Evolutionary conservation across 2,888 invertebrate species (phyloP), one percentile per base, ranked within the genome.

Genomic region (Heliconius charithonia): DNA sequence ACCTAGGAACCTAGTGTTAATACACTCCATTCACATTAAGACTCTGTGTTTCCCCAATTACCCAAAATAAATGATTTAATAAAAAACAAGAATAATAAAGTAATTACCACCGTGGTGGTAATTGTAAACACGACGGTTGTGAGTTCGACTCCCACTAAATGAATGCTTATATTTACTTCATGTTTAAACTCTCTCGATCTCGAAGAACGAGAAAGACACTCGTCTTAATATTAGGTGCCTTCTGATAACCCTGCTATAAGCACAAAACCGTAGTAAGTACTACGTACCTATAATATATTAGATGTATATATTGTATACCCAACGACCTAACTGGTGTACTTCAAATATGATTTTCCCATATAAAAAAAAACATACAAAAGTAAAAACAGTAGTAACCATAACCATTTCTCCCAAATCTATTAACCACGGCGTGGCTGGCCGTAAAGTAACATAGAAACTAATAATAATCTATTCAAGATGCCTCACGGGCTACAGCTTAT

Each of bases 401-500:
- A 70, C 7, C 19, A 51, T 19, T 10, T 71, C 27, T 56, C 27
- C 22, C 3, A 71, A 56, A 71, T 56, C 51, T 22, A 71, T 51
- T 71, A 71, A 29, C 12, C 69, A 25, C 25, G 7, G 76, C 63
- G 67, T 77, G 71, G 75, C 73, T 77, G 75, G 69, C 32, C 75
- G 80, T 83, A 81, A 83, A 82, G 77, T 82, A 83, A 79, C 81
- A 77, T 75, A 81, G 79, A 16, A 16, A 51, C 19, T 51, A 51
- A 83, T 83, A 83, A 83, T 82, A 81, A 71, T 72, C 82, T 77
- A 82, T 84, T 81, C 81, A 79, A 41, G 71, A 79, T 37, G 22
- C 63, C 75, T 75, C 70, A 78, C n/a, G 22, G 19, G 51, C 51
- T 51, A 19, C 19, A n/a, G 59, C 59, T 59, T 59, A 59, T 74